phyloP scores from a whole-genome alignment of 1,140 invertebrate genomes.

The Drosophila pallidifrons region DNA sequence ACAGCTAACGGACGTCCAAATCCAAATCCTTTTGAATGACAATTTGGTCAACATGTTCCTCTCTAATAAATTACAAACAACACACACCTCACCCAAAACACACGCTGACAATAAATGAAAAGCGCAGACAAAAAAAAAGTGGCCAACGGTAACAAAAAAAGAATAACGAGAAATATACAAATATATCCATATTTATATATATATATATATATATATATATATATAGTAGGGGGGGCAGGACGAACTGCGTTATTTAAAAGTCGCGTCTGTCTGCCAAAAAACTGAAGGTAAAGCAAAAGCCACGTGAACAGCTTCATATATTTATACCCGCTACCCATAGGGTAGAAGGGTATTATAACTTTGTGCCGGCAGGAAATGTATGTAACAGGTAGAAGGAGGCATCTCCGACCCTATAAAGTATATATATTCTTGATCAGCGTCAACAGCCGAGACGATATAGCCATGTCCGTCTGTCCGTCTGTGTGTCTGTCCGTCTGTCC shows the following conservation, averaged over 20 bases:
- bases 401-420: no score
- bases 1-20: constrained; percentile 42
- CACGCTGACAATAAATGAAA: constrained; percentile 58
- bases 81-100: constrained; percentile 18
- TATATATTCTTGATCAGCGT: no score
- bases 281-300: constrained; percentile 3
- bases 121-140: constrained; percentile 71
- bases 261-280: constrained; percentile 39
- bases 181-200: constrained; percentile 36
- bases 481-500: no score
- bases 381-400: no score
- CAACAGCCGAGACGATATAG: no score
- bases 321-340: no score
- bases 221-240: background rate
- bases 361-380: no score
- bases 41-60: constrained; percentile 82
- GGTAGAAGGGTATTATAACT: no score
- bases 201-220: constrained; percentile 19
- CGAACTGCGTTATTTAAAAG: constrained; percentile 47
- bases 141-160: constrained; percentile 43
- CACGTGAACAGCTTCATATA: background rate
- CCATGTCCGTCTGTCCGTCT: no score
- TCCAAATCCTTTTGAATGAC: constrained; percentile 78
- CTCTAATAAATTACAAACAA: constrained; percentile 82
- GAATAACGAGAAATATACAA: constrained; percentile 42